Evolutionary conservation across 2,797 vertebrate genomes (phyloP).

Genomic region (Tokudaia tokunoshimensis): DNA sequence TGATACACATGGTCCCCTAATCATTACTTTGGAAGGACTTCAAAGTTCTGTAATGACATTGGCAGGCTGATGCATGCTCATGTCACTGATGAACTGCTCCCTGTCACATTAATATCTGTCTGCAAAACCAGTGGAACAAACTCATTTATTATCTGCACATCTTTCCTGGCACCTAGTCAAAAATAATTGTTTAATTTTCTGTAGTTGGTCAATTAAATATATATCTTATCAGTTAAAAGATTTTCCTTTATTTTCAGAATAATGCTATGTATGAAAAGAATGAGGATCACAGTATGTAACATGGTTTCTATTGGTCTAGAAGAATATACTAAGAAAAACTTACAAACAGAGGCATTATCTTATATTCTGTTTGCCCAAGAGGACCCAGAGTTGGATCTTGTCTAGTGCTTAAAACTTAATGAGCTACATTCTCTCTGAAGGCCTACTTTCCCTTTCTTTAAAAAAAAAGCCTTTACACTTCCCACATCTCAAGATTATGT

Average conservation of each 20-base stretch:
- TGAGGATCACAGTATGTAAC: background rate
- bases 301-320: background rate
- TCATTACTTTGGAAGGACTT: slow-evolving; percentile 70
- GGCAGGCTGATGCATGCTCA: background rate
- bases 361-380: background rate
- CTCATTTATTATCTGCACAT: slow-evolving; percentile 62
- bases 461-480: background rate
- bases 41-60: slow-evolving; percentile 31
- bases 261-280: background rate
- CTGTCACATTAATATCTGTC: slow-evolving; percentile 54
- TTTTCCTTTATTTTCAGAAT: slow-evolving; percentile 46
- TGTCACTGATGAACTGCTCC: slow-evolving; percentile 13
- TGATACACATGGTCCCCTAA: slow-evolving; percentile 65
- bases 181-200: slow-evolving; percentile 55
- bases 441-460: background rate
- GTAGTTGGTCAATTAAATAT: slow-evolving; percentile 34
- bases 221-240: background rate
- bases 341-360: background rate
- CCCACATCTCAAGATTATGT: background rate
- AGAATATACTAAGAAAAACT: background rate
- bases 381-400: background rate
- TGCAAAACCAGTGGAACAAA: slow-evolving; percentile 36
- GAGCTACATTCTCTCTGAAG: background rate
- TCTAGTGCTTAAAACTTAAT: background rate
- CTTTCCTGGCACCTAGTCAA: slow-evolving; percentile 1